phyloP scores from a whole-genome alignment of 2,888 invertebrate species.

The Serripes groenlandicus region DNA sequence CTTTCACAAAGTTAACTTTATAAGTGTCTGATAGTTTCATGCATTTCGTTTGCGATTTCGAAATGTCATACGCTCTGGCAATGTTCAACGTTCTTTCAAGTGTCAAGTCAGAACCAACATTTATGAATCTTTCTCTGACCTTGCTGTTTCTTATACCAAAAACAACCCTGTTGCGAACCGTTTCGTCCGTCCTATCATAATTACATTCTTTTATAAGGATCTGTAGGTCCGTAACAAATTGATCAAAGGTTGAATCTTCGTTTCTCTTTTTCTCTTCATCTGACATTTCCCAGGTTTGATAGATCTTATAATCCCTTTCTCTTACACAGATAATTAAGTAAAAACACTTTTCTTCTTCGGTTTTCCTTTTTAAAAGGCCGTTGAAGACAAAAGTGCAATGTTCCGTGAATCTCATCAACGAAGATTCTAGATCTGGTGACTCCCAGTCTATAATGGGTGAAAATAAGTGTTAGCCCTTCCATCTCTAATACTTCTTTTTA shows the following conservation, averaged over 20 bases:
- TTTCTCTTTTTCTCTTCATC: slow-evolving; percentile 15
- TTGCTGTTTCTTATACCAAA: too few relatives aligned
- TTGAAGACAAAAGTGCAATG: slow-evolving; percentile 8
- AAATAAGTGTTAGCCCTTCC: not conserved
- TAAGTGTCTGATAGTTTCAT: too few relatives aligned
- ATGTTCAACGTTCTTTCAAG: too few relatives aligned
- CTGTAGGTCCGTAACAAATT: slow-evolving; percentile 59
- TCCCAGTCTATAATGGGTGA: slow-evolving; percentile 11
- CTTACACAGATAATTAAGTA: slow-evolving; percentile 19
- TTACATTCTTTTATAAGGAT: slow-evolving; percentile 54
- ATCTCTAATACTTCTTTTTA: too few relatives aligned
- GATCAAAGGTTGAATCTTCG: slow-evolving; percentile 47
- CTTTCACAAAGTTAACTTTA: too few relatives aligned
- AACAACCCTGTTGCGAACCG: too few relatives aligned
- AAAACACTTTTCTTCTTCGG: slow-evolving; percentile 16
- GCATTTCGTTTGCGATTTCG: too few relatives aligned
- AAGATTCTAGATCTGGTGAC: not conserved
- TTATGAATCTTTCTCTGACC: too few relatives aligned
- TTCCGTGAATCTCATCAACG: slow-evolving; percentile 3
- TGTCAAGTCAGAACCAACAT: too few relatives aligned
- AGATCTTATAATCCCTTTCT: not conserved
- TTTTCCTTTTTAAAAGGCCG: slow-evolving; percentile 7
- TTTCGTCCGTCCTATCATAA: slow-evolving; percentile 43
- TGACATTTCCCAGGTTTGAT: slow-evolving; percentile 12
- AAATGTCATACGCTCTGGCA: too few relatives aligned